A percentile compares a stretch with the other conserved stretches of the same genome.
Conservation (phyloP, 2,888 invertebrate genomes). For the Helobdella robusta region DNA sequence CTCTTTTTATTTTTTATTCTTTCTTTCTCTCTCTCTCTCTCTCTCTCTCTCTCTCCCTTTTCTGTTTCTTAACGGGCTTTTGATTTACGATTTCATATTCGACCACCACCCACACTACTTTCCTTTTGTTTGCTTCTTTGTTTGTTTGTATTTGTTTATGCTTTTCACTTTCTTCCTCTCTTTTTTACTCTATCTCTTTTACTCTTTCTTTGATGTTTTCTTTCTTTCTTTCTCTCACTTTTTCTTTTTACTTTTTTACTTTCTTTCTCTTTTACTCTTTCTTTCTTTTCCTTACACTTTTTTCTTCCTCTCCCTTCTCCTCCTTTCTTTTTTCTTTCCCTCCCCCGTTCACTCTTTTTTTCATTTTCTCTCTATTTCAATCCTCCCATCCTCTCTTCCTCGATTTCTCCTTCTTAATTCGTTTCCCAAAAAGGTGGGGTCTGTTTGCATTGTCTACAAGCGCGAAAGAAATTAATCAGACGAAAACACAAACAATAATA, state of each 20-base stretch:
- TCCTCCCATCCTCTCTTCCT: no score
- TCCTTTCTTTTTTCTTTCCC: not conserved
- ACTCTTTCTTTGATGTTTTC: not conserved
- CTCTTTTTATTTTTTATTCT: slow-evolving; percentile 2
- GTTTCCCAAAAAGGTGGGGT: no score
- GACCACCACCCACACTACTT: no score
- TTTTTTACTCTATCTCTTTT: not conserved
- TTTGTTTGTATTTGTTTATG: not conserved
- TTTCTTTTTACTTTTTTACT: not conserved
- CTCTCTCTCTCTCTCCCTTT: not conserved
- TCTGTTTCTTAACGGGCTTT: no score
- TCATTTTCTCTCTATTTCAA: no score
- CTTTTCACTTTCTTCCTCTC: not conserved
- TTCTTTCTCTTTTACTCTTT: not conserved
- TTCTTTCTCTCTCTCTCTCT: not conserved
- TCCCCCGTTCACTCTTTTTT: not conserved
- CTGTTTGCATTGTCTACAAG: no score
- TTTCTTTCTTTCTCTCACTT: not conserved
- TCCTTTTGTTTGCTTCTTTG: not conserved
- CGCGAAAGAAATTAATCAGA: no score
- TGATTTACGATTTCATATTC: no score
- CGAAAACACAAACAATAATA: no score
- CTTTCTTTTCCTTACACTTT: not conserved
- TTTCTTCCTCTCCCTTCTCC: not conserved
- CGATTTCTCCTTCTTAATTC: no score